Evolutionary conservation across 1,140 invertebrate genomes (phyloP).

Genomic region (Epicauta chinensis): DNA sequence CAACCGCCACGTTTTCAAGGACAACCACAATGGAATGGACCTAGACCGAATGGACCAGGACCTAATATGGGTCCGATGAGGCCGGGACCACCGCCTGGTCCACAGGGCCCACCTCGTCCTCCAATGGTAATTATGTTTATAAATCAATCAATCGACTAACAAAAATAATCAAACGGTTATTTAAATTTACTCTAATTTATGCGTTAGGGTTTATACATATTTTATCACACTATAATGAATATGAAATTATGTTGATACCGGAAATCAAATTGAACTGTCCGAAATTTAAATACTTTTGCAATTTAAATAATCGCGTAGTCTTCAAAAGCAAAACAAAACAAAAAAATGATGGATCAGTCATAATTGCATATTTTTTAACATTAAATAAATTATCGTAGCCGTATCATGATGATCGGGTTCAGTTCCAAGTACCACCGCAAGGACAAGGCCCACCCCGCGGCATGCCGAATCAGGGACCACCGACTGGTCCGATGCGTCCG

Average conservation of each 20-base stretch:
- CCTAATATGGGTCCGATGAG: slow-evolving; percentile 48
- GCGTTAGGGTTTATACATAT: too few relatives aligned
- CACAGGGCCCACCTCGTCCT: slow-evolving; percentile 53
- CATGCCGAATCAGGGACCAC: slow-evolving; percentile 54
- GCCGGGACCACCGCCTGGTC: slow-evolving; percentile 52
- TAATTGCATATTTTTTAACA: too few relatives aligned
- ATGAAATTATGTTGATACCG: too few relatives aligned
- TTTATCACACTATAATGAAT: too few relatives aligned
- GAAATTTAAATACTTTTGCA: too few relatives aligned
- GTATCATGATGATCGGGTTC: not conserved
- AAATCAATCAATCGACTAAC: too few relatives aligned
- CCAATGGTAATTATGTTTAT: slow-evolving; percentile 54
- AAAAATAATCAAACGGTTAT: not conserved
- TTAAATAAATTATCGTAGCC: too few relatives aligned
- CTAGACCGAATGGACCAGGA: slow-evolving; percentile 52
- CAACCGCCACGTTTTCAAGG: slow-evolving; percentile 53
- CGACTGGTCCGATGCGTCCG: slow-evolving; percentile 55
- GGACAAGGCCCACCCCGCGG: slow-evolving; percentile 55
- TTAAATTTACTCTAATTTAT: too few relatives aligned
- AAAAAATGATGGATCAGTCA: too few relatives aligned
- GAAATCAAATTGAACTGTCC: too few relatives aligned
- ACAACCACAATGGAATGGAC: slow-evolving; percentile 53
- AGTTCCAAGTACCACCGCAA: slow-evolving; percentile 58
- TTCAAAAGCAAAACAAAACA: too few relatives aligned
- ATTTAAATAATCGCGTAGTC: too few relatives aligned